Base-by-base conservation (phyloP, 2,113 vertebrate genomes). In the Puma concolor region DNA sequence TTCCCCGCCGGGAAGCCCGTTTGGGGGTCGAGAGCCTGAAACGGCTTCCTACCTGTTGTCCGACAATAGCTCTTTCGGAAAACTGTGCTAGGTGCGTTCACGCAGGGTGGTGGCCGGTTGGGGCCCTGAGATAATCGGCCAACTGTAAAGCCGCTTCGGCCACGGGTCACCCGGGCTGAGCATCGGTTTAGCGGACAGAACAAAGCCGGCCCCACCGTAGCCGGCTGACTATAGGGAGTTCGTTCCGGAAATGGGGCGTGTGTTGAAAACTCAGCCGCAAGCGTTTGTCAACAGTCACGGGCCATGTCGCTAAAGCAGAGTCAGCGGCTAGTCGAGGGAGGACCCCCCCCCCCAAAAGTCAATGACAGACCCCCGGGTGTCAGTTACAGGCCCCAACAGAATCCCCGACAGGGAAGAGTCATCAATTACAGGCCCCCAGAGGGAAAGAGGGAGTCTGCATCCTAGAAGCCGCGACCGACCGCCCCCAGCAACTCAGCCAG, bases 191-290 rank as follows among this genome's bases (percentile, higher is more conserved):
- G 57, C 2, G 21, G 7, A 23, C 57, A 60, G 57, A 60, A 44
- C 57, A 33, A 27, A 16, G 67, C 21, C 6, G 41, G 6, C 41
- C 0, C 16, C 36, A 6, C 23, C 4, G 12, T 1, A 19, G 11
- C 14, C 19, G 4, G 1, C 36, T 3, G 21, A 5, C 1, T 0
- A 2, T 5, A 12, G 48, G 12, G 9, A 1, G 12, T 63, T 1
- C 25, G n/a, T 33, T 57, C 19, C 0, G 9, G 64, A 92, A 33
- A 50, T 3, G 0, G 19, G 16, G 6, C 76, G 4, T 12, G 4
- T 2, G 14, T 17, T 8, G 23, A 41, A 71, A 25, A 44, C 36
- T 14, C 15, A 12, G 7, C 2, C 2, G 6, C 31, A 31, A 5
- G 38, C 33, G 6, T 48, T 2, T 2, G 25, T 76, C 41, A 76